phyloP scores from a whole-genome alignment of 2,797 vertebrate genomes.

The Linurgus olivaceus region DNA sequence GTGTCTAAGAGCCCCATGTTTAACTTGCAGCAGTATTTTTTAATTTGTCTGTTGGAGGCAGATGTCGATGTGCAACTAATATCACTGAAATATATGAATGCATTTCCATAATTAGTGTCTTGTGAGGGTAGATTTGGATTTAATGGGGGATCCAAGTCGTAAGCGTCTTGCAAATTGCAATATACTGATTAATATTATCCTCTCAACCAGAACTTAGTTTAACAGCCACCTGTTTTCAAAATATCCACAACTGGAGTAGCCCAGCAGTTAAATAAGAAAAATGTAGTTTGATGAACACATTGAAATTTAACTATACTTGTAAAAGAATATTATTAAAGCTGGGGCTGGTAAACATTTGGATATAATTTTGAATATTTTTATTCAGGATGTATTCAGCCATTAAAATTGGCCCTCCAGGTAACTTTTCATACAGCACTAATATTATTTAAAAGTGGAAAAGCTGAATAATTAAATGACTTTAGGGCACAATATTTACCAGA shows the following conservation, averaged over 20 bases:
- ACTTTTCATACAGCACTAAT: conserved; percentile 28
- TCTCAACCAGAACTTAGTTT: conserved; percentile 44
- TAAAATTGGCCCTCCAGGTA: conserved; percentile 63
- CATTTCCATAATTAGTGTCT: conserved; percentile 63
- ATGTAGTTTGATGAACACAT: neutral
- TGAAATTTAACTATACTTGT: conserved; percentile 10
- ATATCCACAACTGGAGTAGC: neutral
- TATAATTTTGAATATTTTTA: conserved; percentile 53
- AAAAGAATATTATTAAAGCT: neutral
- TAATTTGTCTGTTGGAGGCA: conserved; percentile 15
- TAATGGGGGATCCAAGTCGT: conserved; percentile 2
- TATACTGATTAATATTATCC: conserved; percentile 20
- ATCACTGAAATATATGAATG: conserved; percentile 36
- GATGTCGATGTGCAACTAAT: conserved; percentile 33
- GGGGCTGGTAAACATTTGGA: conserved; percentile 44
- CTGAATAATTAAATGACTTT: conserved; percentile 57
- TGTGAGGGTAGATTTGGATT: conserved; percentile 26
- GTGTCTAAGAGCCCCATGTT: neutral
- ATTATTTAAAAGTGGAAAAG: conserved; percentile 48
- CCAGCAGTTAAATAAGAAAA: conserved; percentile 1
- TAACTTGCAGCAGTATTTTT: neutral
- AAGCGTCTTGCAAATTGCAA: conserved; percentile 28
- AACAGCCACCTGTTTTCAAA: conserved; percentile 30
- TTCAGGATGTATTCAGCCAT: conserved; percentile 54
- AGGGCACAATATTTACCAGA: conserved; percentile 50